phyloP scores from a whole-genome alignment of 2,113 vertebrate species.

The Romanogobio albipinnatus region DNA sequence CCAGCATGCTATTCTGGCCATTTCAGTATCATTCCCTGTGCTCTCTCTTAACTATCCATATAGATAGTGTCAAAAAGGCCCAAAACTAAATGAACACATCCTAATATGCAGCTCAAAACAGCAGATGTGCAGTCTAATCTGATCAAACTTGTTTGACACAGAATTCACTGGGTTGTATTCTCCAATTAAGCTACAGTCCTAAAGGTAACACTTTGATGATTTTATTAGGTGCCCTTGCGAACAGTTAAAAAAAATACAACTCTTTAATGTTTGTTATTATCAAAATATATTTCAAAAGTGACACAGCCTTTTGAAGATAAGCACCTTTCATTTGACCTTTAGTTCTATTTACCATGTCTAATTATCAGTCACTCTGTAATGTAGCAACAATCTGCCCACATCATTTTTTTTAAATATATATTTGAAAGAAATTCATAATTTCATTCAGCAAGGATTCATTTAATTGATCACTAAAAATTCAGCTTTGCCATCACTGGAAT shows the following conservation, averaged over 20 bases:
- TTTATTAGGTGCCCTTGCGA: background rate
- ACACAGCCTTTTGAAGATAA: background rate
- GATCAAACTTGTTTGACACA: background rate
- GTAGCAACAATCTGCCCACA: background rate
- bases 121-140: background rate
- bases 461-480: background rate
- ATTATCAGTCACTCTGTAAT: background rate
- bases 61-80: background rate
- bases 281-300: background rate
- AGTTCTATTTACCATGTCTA: background rate
- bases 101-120: background rate
- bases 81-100: background rate
- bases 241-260: background rate
- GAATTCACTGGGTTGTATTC: background rate
- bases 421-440: background rate
- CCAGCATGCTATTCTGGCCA: too few relatives aligned
- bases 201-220: background rate
- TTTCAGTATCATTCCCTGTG: background rate
- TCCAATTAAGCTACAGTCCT: conserved; percentile 4
- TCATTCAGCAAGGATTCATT: background rate
- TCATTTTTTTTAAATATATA: too few relatives aligned
- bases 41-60: background rate
- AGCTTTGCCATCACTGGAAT: background rate
- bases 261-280: too few relatives aligned
- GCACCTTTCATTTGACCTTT: background rate